Evolutionary conservation across 23 tunicate genomes (phyloP).

Genomic region (Botrylloides violaceus): DNA sequence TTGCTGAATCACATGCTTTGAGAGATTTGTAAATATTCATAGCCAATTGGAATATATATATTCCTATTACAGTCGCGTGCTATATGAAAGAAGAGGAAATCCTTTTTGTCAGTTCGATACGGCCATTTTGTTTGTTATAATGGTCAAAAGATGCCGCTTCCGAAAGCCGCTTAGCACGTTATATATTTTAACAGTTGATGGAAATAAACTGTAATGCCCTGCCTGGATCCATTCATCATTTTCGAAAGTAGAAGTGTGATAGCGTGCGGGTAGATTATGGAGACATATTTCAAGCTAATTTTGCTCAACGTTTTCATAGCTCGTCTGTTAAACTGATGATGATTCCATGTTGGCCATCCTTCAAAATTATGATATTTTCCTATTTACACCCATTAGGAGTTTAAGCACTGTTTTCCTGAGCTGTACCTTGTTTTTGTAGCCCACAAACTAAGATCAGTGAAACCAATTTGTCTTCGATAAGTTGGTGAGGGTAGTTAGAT

Average conservation of each 20-base stretch:
- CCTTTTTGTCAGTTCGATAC: no score
- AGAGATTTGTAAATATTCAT: no score
- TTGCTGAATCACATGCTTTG: no score
- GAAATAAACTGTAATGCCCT: no score
- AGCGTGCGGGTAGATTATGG: background rate
- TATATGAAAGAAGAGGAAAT: no score
- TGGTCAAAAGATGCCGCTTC: no score
- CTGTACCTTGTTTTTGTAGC: background rate
- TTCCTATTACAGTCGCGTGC: no score
- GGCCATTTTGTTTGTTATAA: no score
- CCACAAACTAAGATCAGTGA: background rate
- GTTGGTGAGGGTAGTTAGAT: background rate
- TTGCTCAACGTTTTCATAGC: background rate
- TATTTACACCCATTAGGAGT: background rate
- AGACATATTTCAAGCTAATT: background rate
- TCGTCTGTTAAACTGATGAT: background rate
- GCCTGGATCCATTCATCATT: background rate
- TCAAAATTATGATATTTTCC: background rate
- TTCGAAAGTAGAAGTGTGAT: background rate
- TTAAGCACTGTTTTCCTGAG: background rate
- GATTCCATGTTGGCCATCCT: background rate
- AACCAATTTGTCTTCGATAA: background rate
- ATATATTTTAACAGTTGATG: no score
- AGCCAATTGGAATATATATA: no score
- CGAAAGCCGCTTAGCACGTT: no score